A percentile compares a stretch with the other conserved stretches of the same genome.
These are phyloP conservation scores for Battus philenor DNA, from an alignment of 1,140 invertebrate species.

Conservation along the genomic window DNA sequence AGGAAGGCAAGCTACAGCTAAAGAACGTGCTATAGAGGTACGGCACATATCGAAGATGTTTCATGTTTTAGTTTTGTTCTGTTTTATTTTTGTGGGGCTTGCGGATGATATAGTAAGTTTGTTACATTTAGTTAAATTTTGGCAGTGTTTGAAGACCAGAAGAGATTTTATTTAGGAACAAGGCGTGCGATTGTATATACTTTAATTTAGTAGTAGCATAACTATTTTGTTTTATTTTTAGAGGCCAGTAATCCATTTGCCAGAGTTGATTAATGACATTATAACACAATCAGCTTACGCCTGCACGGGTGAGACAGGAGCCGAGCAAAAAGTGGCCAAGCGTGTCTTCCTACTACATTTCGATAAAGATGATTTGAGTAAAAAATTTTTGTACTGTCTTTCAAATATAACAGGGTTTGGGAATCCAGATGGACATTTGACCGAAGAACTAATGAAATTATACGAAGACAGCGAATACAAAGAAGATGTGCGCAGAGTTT, in stretches of 20 bases:
- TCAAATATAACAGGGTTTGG: neutral
- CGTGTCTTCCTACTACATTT: neutral
- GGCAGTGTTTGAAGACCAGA: too few species aligned
- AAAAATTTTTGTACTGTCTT: conserved; percentile 2
- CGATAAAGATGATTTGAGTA: neutral
- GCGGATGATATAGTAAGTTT: too few species aligned
- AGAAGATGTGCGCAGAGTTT: neutral
- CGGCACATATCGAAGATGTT: too few species aligned
- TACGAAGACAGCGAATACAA: neutral
- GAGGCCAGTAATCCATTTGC: neutral
- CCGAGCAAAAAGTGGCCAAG: neutral
- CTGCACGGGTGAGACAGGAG: neutral
- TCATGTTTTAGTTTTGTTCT: too few species aligned
- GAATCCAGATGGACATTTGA: neutral
- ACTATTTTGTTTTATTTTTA: neutral
- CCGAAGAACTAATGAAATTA: neutral
- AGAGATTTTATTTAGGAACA: too few species aligned
- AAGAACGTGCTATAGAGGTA: too few species aligned
- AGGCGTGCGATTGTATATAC: too few species aligned
- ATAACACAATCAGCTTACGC: neutral
- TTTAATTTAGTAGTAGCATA: neutral
- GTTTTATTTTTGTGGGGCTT: too few species aligned
- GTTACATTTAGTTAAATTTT: too few species aligned
- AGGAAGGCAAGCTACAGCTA: too few species aligned
- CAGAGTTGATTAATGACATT: neutral